Conservation (phyloP, 2,888 invertebrate species). For the Trissolcus brochymenae region DNA sequence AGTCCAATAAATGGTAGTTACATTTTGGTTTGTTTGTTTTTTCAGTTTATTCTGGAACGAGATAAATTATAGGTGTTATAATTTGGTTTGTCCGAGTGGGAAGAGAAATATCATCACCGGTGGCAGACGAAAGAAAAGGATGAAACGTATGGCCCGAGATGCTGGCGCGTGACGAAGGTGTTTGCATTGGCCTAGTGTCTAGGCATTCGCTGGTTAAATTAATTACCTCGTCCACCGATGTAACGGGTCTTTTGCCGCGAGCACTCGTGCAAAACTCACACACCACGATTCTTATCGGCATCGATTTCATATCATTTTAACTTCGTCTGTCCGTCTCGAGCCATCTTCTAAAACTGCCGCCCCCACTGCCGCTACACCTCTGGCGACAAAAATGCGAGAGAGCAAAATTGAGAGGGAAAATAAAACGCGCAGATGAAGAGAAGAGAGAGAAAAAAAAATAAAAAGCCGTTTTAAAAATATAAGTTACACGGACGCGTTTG, state of each 20-base stretch:
- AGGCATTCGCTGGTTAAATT: conserved; percentile 72
- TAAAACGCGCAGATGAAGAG: conserved; percentile 5
- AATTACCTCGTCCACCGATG: conserved; percentile 73
- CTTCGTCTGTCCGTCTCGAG: too few relatives aligned
- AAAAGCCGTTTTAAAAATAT: conserved; percentile 7
- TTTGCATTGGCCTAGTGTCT: conserved; percentile 73
- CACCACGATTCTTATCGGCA: conserved; percentile 48
- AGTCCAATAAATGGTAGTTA: too few relatives aligned
- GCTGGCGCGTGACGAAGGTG: conserved; percentile 59
- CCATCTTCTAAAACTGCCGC: too few relatives aligned
- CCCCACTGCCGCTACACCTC: too few relatives aligned
- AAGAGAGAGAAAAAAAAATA: too few relatives aligned
- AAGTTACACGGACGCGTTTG: conserved; percentile 20
- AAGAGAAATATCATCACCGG: conserved; percentile 27
- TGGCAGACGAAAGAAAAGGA: conserved; percentile 54
- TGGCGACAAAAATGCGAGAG: neutral
- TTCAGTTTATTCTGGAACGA: neutral
- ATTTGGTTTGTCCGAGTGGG: neutral
- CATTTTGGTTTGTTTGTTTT: neutral
- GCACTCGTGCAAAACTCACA: conserved; percentile 49
- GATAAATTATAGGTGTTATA: conserved; percentile 18
- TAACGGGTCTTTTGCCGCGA: conserved; percentile 73
- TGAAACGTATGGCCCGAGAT: conserved; percentile 51
- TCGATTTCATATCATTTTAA: conserved; percentile 46
- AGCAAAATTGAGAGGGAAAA: conserved; percentile 1